phyloP scores from a whole-genome alignment of 2,113 vertebrate genomes.

The Brevimyrus niger region DNA sequence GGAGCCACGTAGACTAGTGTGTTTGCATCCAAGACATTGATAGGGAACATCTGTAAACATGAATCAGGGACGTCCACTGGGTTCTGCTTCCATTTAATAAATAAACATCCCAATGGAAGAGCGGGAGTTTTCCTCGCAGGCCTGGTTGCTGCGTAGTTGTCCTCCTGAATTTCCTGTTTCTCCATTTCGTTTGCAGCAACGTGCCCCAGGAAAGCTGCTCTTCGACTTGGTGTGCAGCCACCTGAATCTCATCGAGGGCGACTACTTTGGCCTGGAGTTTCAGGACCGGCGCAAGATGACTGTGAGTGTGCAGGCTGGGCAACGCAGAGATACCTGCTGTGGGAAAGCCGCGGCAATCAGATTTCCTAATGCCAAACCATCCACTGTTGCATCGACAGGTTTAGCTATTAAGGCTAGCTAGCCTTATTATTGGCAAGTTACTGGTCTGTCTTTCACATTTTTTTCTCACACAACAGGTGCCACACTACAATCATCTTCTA shows the following conservation, averaged over 20 bases:
- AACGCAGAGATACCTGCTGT: not conserved
- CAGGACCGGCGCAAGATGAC: conserved; percentile 88
- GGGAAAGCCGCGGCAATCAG: not conserved
- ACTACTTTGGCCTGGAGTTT: conserved; percentile 96
- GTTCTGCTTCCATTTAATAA: not conserved
- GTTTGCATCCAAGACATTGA: not conserved
- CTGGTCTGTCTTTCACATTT: not conserved
- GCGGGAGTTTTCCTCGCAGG: not conserved
- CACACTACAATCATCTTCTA: not conserved
- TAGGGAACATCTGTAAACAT: not conserved
- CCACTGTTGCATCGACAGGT: not conserved
- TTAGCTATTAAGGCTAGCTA: not conserved
- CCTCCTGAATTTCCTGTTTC: not conserved
- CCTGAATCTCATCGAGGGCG: conserved; percentile 93
- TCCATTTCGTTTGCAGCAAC: conserved; percentile 68
- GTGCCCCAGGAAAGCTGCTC: conserved; percentile 83
- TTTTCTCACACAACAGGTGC: not conserved
- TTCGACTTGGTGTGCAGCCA: conserved; percentile 87
- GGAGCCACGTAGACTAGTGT: not conserved
- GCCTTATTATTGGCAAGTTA: not conserved
- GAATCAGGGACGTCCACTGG: not conserved
- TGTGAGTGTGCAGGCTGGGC: conserved; percentile 56
- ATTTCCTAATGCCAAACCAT: not conserved
- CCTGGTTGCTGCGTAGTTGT: not conserved
- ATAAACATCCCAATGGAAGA: not conserved